Percentiles rank a stretch among this genome's conserved stretches.
phyloP scores from a whole-genome alignment of 1,140 invertebrate genomes.

The Laupala kohalensis region DNA sequence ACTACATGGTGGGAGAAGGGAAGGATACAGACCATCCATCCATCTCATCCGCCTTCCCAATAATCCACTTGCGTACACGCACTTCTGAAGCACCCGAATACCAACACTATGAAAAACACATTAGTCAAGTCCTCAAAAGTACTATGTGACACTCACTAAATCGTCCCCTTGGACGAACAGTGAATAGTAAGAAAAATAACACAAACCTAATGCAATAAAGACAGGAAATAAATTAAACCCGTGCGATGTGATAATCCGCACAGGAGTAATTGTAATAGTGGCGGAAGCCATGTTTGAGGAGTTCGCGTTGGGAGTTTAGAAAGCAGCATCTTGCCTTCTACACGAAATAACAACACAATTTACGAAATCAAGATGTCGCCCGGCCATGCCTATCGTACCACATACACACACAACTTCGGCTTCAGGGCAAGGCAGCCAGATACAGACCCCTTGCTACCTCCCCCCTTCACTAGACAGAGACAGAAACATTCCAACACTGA shows the following conservation, averaged over 20 bases:
- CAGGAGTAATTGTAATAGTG: not conserved
- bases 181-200: not conserved
- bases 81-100: not conserved
- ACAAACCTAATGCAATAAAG: not conserved
- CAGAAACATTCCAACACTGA: slow-evolving; percentile 14
- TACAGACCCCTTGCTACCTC: not conserved
- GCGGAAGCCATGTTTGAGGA: slow-evolving; percentile 1
- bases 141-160: not conserved
- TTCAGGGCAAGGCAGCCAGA: slow-evolving; percentile 2
- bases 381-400: not conserved
- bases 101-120: not conserved
- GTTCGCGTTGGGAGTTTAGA: not conserved
- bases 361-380: slow-evolving; percentile 6
- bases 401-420: slow-evolving; percentile 2
- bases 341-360: not conserved
- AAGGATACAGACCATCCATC: not conserved
- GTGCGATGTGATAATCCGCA: not conserved
- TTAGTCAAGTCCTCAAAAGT: not conserved
- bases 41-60: not conserved
- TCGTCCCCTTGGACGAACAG: not conserved
- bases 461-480: slow-evolving; percentile 12
- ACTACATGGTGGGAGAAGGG: not conserved
- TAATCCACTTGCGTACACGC: not conserved
- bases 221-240: not conserved
- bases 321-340: not conserved